Evolutionary conservation across 2,113 vertebrate genomes (phyloP), one percentile per base, ranked within the genome.

Genomic region (Lathamus discolor): DNA sequence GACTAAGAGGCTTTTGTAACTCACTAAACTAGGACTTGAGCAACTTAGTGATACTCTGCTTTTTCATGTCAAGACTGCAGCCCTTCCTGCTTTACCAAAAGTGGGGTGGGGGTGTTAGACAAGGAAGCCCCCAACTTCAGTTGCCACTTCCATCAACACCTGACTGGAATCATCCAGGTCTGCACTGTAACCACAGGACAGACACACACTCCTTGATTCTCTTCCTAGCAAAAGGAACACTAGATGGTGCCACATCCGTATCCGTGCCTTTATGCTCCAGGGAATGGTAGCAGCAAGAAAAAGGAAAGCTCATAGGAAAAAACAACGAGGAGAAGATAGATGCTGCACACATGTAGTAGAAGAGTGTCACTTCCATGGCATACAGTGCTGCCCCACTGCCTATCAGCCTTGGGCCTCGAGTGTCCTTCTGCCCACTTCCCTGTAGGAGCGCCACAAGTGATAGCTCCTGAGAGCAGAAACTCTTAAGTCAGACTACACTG

Each of bases 191-290:
- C 15, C 24, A 29, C 22, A 89, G 48, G 23, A 59, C 43, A 62
- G 31, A 22, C 11, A 15, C 17, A 28, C 16, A 41, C 19, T 22
- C 13, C 48, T 68, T 52, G 3, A 46, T 13, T 37, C 29, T 15
- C 13, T 49, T 49, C 8, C 57, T 22, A 43, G 19, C 33, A 20
- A 17, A 69, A 84, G 20, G 28, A 49, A 92, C 97, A 41, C 95
- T 97, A 97, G 96, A 80, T 97, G 96, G 97, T 92, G 94, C 95
- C 94, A 84, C 41, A 77, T 19, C 37, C 20, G 0, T 57, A 43
- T 23, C 16, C 39, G 70, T 80, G 15, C 5, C 22, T 55, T 41
- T 12, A 41, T 0, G 1, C 6, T 37, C 4, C 3, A 11, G 29
- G 15, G 9, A 75, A 62, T 1, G 8, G 24, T 1, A 33, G 12